Evolutionary conservation across 92 coral and sea anemone genomes (phyloP), one percentile per base, ranked within the genome.

Genomic region (Palythoa heliodiscus): DNA sequence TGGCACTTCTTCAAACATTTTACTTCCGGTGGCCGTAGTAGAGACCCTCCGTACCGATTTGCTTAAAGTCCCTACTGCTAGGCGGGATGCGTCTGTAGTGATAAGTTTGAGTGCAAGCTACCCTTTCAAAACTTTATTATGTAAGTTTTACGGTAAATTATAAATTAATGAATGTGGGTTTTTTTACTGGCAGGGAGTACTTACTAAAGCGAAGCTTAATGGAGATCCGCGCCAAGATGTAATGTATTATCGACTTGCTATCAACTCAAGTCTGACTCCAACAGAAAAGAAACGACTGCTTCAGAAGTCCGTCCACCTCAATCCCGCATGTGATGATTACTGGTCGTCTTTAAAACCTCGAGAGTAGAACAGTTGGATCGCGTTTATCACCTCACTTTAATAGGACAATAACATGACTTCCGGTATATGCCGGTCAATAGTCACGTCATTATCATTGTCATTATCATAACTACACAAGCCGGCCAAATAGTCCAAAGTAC

Each of bases 251-350:
- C 86, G 47, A 40, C 68, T 91, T 70, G 86, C 94, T 40, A 52
- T 83, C 70, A 73, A 80, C 50, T 75, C 82, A 39, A 86, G 74
- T 70, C 6, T 83, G 15, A 24, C 86, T 5, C 63, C 78, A 53
- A 38, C 71, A 7, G 64, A 66, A 58, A 88, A 88, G 63, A 88
- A 73, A 37, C 87, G 84, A 60, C 76, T 89, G 38, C 71, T 93
- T 52, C 86, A 78, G 55, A 89, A 85, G 35, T 93, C 94, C 58
- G 38, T 93, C 39, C 96, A 91, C 57, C 75, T 75, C 38, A 88
- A 89, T 53, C 94, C 96, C 17, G 86, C 92, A 23, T 87, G 80
- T 77, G 25, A 53, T 12, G 22, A 77, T 54, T 93, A 63, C 57
- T 91, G 93, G 93, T 20, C 47, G 50, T 74, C 92, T 8, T 61